Evolutionary conservation across 2,797 vertebrate genomes (phyloP).

Genomic region (Silurus lanzhouensis): DNA sequence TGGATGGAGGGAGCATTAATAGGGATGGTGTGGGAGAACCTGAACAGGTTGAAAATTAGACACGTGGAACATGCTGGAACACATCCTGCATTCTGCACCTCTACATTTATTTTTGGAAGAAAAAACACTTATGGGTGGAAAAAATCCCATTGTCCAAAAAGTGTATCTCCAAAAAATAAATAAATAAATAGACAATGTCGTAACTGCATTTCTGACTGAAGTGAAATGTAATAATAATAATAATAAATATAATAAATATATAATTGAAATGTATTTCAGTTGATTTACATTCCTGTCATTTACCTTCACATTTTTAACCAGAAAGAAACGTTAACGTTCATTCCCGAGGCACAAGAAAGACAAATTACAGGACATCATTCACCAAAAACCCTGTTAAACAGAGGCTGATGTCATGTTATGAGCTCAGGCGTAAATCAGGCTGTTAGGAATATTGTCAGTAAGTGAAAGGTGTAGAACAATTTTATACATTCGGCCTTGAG

Average conservation of each 20-base stretch:
- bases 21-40: no score
- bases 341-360: conserved; percentile 38
- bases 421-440: conserved; percentile 44
- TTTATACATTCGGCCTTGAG: conserved; percentile 20
- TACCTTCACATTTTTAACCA: background rate
- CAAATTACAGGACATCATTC: conserved; percentile 41
- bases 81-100: no score
- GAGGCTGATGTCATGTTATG: conserved; percentile 23
- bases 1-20: no score
- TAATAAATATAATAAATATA: no score
- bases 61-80: no score
- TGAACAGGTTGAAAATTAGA: no score
- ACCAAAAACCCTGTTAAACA: conserved; percentile 14
- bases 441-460: conserved; percentile 35
- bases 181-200: background rate
- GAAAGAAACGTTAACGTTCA: background rate
- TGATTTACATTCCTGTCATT: background rate
- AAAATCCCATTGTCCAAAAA: no score
- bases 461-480: conserved; percentile 43
- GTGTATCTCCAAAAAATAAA: background rate
- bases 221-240: no score
- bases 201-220: background rate
- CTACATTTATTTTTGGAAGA: no score
- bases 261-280: background rate
- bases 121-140: no score